Evolutionary conservation across 1,140 invertebrate genomes (phyloP), one percentile per base, ranked within the genome.

Genomic region (Dendroctonus ponderosae): DNA sequence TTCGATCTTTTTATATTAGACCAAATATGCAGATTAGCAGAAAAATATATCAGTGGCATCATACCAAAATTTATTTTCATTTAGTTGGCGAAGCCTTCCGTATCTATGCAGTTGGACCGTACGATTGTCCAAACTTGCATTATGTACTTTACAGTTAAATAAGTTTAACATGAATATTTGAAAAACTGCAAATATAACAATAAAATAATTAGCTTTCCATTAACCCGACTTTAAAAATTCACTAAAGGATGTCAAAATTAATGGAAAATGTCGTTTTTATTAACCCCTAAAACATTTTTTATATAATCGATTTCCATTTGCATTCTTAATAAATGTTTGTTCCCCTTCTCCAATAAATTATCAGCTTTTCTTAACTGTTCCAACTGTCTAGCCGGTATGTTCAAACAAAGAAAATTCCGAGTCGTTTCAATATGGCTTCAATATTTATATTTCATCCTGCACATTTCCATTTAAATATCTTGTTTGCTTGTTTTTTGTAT

Each of bases 281-380:
- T 52, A 62, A 62, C 59, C 59, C 49, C 44, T 41, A 49, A 48
- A 60, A 60, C 58, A 46, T 38, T 49, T 60, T 38, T 49, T 60
- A 60, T 60, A 49, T 44, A 60, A 49, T 60, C 58, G n/a, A 26
- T 48, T 60, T 60, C 58, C 48, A 60, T 60, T 60, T 46, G 43
- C 44, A 39, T 60, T 44, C 49, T 60, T 60, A 60, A 60, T 48
- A 60, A 48, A 60, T 60, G n/a, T 60, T 50, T 11, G 14, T 46
- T 60, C 58, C 58, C 58, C 58, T 50, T 37, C 5, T 42, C 40
- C 58, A 60, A 60, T 60, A 60, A 60, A 60, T 49, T 60, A 49
- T 49, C 58, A 42, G 58, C 58, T 15, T 60, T 60, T 60, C 48
- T 60, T 60, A 60, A 60, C 44, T 60, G 48, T 49, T 60, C 43